Evolutionary conservation across 2,797 vertebrate genomes (phyloP).

Genomic region (Bradypus variegatus): DNA sequence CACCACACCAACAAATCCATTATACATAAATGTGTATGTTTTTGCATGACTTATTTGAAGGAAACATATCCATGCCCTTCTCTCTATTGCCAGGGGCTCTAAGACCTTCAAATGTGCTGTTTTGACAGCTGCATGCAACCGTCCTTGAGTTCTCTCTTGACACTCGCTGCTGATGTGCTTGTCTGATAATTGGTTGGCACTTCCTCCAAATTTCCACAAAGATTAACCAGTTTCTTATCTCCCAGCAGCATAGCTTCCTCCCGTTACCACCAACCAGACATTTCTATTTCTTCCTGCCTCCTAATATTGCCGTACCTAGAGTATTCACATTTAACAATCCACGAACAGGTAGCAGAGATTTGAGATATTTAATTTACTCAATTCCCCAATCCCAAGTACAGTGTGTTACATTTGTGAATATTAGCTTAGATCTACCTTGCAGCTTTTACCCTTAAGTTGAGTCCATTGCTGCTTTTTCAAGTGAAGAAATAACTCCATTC

Average conservation of each 20-base stretch:
- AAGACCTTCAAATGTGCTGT: neutral
- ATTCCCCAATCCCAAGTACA: neutral
- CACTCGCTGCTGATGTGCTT: neutral
- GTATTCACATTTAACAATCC: neutral
- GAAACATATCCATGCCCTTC: neutral
- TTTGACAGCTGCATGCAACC: neutral
- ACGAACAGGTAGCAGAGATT: neutral
- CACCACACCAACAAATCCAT: neutral
- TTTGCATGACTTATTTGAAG: neutral
- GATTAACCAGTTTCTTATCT: slow-evolving; percentile 26
- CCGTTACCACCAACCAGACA: neutral
- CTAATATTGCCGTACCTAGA: neutral
- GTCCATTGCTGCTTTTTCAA: neutral
- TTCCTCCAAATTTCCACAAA: slow-evolving; percentile 44
- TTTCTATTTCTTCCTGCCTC: neutral
- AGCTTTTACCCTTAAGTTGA: neutral
- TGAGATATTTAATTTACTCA: neutral
- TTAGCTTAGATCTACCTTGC: neutral
- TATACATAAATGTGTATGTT: neutral
- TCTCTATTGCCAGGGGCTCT: neutral
- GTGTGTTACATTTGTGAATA: neutral
- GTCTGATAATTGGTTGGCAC: slow-evolving; percentile 17
- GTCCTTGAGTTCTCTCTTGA: neutral
- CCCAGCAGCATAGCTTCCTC: slow-evolving; percentile 10
- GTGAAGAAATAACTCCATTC: neutral